Percentiles rank a stretch among this genome's conserved stretches.
These are phyloP conservation scores for Poicephalus meyeri DNA, from an alignment of 2,113 vertebrate species.

Conservation along the genomic window DNA sequence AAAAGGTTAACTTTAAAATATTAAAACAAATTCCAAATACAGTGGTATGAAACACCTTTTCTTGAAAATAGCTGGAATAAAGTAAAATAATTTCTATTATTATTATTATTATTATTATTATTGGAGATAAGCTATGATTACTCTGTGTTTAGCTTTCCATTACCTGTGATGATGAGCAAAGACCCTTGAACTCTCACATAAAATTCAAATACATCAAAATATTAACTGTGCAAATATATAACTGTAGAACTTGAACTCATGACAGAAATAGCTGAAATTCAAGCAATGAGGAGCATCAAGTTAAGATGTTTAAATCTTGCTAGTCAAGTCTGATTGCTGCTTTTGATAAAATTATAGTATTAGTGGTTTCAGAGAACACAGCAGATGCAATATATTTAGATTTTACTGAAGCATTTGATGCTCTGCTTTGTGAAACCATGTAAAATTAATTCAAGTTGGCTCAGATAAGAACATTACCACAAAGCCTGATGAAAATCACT, in stretches of 20 bases:
- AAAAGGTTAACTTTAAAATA: not conserved
- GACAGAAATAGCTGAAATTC: not conserved
- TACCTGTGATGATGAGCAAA: not conserved
- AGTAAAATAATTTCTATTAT: not conserved
- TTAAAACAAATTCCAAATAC: not conserved
- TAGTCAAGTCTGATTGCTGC: not conserved
- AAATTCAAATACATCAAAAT: not conserved
- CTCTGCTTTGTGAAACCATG: not conserved
- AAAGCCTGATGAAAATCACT: not conserved
- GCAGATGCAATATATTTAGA: not conserved
- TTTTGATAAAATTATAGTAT: slow-evolving; percentile 16
- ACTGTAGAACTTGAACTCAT: not conserved
- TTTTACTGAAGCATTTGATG: not conserved
- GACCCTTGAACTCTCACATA: not conserved
- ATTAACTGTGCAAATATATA: not conserved
- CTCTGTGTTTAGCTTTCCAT: not conserved
- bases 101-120: not conserved
- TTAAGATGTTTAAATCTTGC: not conserved
- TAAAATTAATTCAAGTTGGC: not conserved
- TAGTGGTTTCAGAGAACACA: not conserved
- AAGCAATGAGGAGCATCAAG: not conserved
- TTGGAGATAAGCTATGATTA: not conserved
- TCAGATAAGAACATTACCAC: not conserved
- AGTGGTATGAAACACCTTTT: not conserved
- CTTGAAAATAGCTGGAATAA: not conserved